phyloP scores from a whole-genome alignment of 2,113 vertebrate species.

The Albula glossodonta region DNA sequence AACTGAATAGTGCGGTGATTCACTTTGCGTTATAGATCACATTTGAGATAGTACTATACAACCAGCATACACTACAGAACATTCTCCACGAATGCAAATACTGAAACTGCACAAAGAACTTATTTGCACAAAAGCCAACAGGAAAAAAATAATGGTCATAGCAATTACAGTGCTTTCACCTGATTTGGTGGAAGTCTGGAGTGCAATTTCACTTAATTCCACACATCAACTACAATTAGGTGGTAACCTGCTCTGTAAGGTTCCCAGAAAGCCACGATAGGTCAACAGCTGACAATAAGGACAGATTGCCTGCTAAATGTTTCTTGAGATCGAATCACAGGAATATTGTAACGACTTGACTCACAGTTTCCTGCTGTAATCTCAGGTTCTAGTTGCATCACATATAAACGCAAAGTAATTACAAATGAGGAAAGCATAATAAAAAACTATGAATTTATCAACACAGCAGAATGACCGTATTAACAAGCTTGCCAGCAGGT shows the following conservation, averaged over 20 bases:
- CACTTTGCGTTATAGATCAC: not conserved
- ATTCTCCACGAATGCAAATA: not conserved
- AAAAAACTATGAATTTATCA: not conserved
- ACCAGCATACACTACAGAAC: not conserved
- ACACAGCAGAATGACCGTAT: not conserved
- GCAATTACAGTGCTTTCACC: conserved; percentile 1
- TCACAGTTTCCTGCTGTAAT: not conserved
- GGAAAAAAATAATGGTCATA: conserved; percentile 10
- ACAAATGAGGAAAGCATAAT: not conserved
- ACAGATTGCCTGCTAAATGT: not conserved
- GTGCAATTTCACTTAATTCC: conserved; percentile 6
- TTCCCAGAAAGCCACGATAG: conserved; percentile 18
- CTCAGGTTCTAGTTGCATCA: conserved; percentile 17
- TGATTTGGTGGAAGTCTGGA: conserved; percentile 5
- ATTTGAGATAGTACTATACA: not conserved
- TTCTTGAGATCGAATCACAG: conserved; percentile 8
- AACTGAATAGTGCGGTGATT: not conserved
- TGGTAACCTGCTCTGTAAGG: not conserved
- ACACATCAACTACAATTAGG: conserved; percentile 4
- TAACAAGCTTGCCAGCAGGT: conserved; percentile 11
- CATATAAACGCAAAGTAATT: not conserved
- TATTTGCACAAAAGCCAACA: not conserved
- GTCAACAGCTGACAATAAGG: not conserved
- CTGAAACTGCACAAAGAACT: conserved; percentile 8
- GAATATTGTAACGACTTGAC: not conserved